Percentiles rank a stretch among this genome's conserved stretches.
These are phyloP conservation scores for Nesogale talazaci DNA, from an alignment of 2,113 vertebrate species.

Conservation along the genomic window DNA sequence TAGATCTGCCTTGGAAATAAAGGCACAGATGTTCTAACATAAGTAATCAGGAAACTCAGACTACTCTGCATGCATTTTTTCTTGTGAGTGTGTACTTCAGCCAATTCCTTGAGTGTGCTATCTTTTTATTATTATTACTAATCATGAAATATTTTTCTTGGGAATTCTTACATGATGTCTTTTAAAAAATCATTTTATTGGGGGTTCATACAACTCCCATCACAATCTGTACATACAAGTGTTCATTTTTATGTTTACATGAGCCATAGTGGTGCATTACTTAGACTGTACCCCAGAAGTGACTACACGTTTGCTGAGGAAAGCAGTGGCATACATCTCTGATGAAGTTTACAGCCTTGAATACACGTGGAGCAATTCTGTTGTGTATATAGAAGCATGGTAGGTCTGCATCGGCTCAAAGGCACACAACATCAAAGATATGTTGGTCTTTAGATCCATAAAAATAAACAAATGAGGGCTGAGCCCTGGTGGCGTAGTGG, in stretches of 20 bases:
- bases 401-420: neutral
- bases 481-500: too few species aligned
- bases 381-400: neutral
- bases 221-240: too few species aligned
- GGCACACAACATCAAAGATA: neutral
- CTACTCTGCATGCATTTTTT: accelerated
- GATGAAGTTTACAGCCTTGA: neutral
- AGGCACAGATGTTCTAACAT: accelerated
- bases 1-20: neutral
- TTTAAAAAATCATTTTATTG: too few species aligned
- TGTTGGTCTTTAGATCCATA: too few species aligned
- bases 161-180: too few species aligned
- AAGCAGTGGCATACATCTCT: neutral
- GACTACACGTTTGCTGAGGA: neutral
- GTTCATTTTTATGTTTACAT: accelerated
- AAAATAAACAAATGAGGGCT: neutral
- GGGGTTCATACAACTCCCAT: too few species aligned
- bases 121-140: too few species aligned
- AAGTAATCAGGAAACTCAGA: accelerated
- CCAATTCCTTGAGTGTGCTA: too few species aligned
- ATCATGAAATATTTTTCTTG: too few species aligned
- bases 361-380: neutral
- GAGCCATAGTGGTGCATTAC: neutral
- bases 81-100: too few species aligned
- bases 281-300: neutral